A percentile compares a stretch with the other conserved stretches of the same genome.
Conservation (phyloP, 2,113 vertebrate species). For the Chaetodon trifascialis region DNA sequence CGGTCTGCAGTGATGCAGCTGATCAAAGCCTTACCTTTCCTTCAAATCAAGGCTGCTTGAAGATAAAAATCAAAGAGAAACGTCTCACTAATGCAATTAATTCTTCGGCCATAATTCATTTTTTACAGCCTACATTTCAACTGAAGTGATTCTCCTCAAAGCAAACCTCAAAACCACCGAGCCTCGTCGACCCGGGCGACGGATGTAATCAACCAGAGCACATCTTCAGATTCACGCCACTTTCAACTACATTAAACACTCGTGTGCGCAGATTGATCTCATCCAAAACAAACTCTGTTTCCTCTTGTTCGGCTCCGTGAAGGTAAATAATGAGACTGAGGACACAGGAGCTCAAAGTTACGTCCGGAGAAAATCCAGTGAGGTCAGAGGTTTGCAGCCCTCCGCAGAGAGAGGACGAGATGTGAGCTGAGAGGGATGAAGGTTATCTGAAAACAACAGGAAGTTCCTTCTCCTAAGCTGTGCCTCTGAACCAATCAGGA, state of each 20-base stretch:
- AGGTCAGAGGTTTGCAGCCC: background rate
- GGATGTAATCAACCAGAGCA: background rate
- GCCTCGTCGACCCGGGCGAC: background rate
- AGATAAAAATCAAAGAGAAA: constrained; percentile 77
- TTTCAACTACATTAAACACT: background rate
- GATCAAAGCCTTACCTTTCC: constrained; percentile 86
- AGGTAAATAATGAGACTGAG: background rate
- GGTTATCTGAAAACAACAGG: background rate
- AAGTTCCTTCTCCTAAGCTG: background rate
- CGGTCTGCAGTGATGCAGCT: background rate
- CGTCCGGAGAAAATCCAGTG: background rate
- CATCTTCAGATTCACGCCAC: no score
- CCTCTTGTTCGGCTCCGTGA: background rate
- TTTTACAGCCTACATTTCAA: constrained; percentile 8
- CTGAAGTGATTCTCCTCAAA: background rate
- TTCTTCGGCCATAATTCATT: background rate
- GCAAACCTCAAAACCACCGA: background rate
- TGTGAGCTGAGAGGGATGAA: background rate
- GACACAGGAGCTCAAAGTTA: background rate
- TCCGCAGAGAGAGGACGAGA: no score
- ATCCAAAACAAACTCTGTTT: background rate
- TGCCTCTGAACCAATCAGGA: no score
- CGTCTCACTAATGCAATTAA: constrained; percentile 32
- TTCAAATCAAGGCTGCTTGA: constrained; percentile 89
- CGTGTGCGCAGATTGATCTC: background rate